Evolutionary conservation across 2,113 vertebrate species (phyloP).

Genomic region (Colinus virginianus): DNA sequence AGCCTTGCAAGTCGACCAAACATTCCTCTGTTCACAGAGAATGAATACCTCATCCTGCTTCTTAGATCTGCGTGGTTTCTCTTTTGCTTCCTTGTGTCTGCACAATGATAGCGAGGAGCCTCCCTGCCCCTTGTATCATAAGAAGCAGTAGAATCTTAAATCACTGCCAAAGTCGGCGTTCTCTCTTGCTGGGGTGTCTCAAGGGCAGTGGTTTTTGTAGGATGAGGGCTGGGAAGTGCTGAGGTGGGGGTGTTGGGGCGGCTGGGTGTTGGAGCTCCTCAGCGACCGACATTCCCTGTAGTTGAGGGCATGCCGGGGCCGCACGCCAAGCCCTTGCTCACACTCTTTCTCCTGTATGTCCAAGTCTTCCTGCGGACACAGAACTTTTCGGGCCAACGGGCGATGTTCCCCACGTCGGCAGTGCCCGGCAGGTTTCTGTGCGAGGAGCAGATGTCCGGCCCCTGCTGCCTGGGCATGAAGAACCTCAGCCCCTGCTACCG

Average conservation of each 20-base stretch:
- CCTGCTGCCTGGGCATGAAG: slow-evolving; percentile 63
- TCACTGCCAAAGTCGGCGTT: background rate
- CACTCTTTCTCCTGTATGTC: background rate
- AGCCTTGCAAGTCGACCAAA: background rate
- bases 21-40: background rate
- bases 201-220: background rate
- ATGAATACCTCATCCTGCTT: background rate
- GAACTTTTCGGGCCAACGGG: slow-evolving; percentile 31
- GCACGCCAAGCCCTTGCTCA: slow-evolving; percentile 3
- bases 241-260: background rate
- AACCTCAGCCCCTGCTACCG: slow-evolving; percentile 29
- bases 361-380: slow-evolving; percentile 62
- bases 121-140: background rate
- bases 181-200: background rate
- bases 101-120: background rate
- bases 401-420: background rate
- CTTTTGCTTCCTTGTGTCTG: background rate
- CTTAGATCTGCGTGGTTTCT: background rate
- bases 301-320: slow-evolving; percentile 27
- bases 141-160: background rate
- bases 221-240: background rate
- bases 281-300: background rate
- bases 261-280: background rate
- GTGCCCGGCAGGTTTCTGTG: slow-evolving; percentile 23
- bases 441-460: slow-evolving; percentile 57